A percentile compares a stretch with the other conserved stretches of the same genome.
Evolutionary conservation across 1,140 invertebrate genomes (phyloP).

Genomic region (Carposina sasakii): DNA sequence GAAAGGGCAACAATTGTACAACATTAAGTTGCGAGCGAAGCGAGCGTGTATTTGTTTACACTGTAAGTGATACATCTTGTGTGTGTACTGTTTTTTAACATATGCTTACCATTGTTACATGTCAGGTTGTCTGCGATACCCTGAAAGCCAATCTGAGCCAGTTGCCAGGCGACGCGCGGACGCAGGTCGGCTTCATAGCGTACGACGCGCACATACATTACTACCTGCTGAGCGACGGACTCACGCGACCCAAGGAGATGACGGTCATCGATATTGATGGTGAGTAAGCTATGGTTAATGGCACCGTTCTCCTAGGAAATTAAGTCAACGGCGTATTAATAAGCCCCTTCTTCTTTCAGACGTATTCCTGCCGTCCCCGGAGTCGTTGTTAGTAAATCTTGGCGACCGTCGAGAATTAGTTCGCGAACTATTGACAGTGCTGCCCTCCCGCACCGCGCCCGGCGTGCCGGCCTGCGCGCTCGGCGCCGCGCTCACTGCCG

Average conservation of each 20-base stretch:
- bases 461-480: constrained; percentile 88
- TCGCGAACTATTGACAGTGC: constrained; percentile 83
- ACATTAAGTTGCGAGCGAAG: too few species aligned
- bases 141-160: constrained; percentile 88
- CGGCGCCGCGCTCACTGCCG: constrained; percentile 93
- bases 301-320: too few species aligned
- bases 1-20: too few species aligned
- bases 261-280: constrained; percentile 94
- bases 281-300: constrained; percentile 47
- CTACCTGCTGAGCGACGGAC: constrained; percentile 91
- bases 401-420: constrained; percentile 88
- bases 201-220: constrained; percentile 95
- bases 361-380: constrained; percentile 89
- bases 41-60: too few species aligned
- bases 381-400: constrained; percentile 94
- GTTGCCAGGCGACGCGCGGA: constrained; percentile 94
- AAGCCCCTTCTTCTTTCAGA: constrained; percentile 70
- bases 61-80: too few species aligned
- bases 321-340: neutral
- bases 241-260: constrained; percentile 92
- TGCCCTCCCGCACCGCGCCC: constrained; percentile 84
- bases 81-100: neutral
- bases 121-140: constrained; percentile 84
- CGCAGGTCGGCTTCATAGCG: constrained; percentile 95
- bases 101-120: neutral